These are phyloP conservation scores for Crossocerus cetratus DNA, from an alignment of 2,888 invertebrate species.

Conservation along the genomic window DNA sequence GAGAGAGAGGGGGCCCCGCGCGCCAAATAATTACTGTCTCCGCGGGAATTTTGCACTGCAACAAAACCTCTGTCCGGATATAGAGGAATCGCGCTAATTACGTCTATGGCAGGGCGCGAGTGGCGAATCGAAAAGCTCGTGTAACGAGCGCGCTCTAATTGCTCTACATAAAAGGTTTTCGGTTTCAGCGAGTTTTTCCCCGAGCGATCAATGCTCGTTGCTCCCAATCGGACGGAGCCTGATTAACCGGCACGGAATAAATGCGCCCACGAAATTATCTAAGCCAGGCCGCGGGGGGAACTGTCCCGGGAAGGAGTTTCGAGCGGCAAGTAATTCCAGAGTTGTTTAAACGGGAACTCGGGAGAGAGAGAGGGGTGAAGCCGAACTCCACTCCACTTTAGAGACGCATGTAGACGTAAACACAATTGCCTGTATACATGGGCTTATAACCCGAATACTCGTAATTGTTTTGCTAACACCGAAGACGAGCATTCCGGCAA, in stretches of 20 bases:
- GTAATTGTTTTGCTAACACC: slow-evolving; percentile 30
- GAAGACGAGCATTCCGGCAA: slow-evolving; percentile 35
- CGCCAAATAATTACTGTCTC: background rate
- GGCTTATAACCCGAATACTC: slow-evolving; percentile 58
- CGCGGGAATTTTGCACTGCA: background rate
- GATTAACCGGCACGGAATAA: slow-evolving; percentile 39
- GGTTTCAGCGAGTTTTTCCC: slow-evolving; percentile 24
- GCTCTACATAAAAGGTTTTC: slow-evolving; percentile 28
- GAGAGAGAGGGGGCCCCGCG: background rate
- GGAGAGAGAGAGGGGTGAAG: slow-evolving; percentile 19
- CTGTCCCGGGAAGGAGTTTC: slow-evolving; percentile 18
- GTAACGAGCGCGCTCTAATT: slow-evolving; percentile 24
- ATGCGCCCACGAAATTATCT: slow-evolving; percentile 30
- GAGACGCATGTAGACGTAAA: slow-evolving; percentile 65
- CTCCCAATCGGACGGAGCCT: slow-evolving; percentile 14
- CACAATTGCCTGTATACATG: slow-evolving; percentile 66
- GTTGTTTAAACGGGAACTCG: slow-evolving; percentile 64
- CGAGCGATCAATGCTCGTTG: slow-evolving; percentile 3
- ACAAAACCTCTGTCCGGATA: background rate
- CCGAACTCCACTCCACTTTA: slow-evolving; percentile 53
- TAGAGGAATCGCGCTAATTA: slow-evolving; percentile 13
- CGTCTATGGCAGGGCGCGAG: slow-evolving; percentile 12
- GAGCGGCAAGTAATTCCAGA: slow-evolving; percentile 63
- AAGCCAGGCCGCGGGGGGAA: slow-evolving; percentile 30
- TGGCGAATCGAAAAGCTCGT: slow-evolving; percentile 10